Conservation (phyloP, 2,888 invertebrate genomes). For the Fragum whitleyi region DNA sequence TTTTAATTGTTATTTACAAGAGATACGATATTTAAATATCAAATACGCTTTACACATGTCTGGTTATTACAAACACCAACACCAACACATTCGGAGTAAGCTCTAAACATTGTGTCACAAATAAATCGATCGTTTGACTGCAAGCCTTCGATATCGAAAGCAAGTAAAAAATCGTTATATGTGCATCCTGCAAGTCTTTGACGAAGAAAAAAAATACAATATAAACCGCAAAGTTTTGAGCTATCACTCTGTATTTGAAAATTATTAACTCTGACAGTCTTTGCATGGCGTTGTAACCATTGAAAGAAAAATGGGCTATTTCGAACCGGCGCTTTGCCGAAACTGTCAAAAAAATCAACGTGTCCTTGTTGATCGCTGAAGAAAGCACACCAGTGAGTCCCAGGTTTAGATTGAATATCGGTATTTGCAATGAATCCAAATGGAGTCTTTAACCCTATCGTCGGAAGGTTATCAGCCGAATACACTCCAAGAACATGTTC, state of each 20-base stretch:
- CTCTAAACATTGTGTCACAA: neutral
- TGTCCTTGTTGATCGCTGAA: slow-evolving; percentile 12
- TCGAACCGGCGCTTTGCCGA: slow-evolving; percentile 19
- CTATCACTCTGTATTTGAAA: slow-evolving; percentile 35
- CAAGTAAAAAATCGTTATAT: slow-evolving; percentile 15
- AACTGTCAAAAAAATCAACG: slow-evolving; percentile 44
- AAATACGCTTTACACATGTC: no score
- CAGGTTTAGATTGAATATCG: slow-evolving; percentile 28
- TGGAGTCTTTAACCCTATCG: neutral
- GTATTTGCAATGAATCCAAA: slow-evolving; percentile 35
- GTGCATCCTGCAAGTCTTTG: slow-evolving; percentile 32
- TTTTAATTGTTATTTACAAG: no score
- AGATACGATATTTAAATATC: no score
- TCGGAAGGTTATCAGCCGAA: slow-evolving; percentile 26
- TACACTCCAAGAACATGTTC: neutral
- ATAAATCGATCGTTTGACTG: slow-evolving; percentile 16
- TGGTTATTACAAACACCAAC: neutral
- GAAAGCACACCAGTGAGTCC: slow-evolving; percentile 41
- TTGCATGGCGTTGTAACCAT: slow-evolving; percentile 27
- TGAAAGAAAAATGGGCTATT: slow-evolving; percentile 34
- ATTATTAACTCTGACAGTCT: slow-evolving; percentile 11
- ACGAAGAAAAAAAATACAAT: slow-evolving; percentile 41
- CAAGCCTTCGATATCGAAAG: neutral
- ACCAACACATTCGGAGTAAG: slow-evolving; percentile 15
- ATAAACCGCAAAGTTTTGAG: slow-evolving; percentile 40